Percentiles rank a stretch among this genome's conserved stretches.
Conservation (phyloP, 2,113 vertebrate genomes). For the Esox niger region DNA sequence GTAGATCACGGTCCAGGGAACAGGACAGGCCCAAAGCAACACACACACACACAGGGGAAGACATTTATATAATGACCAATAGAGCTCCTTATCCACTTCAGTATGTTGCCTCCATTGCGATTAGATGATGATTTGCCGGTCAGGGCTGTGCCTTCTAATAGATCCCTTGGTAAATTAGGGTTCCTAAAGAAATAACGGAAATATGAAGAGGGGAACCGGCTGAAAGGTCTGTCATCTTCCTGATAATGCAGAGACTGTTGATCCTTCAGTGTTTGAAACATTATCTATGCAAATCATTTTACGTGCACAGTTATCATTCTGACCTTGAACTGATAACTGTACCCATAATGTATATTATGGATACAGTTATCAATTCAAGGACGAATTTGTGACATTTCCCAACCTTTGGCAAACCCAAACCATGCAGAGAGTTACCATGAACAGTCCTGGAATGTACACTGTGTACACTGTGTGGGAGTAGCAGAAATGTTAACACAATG, state of each 20-base stretch:
- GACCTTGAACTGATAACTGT: too few relatives aligned
- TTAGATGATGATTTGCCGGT: not conserved
- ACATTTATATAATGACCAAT: constrained; percentile 50
- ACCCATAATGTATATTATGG: too few relatives aligned
- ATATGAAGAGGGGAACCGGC: not conserved
- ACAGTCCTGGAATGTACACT: too few relatives aligned
- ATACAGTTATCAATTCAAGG: too few relatives aligned
- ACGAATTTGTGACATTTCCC: not conserved
- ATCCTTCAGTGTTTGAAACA: not conserved
- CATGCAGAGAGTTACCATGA: too few relatives aligned
- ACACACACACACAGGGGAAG: constrained; percentile 7
- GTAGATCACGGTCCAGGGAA: constrained; percentile 10
- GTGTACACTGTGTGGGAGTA: not conserved
- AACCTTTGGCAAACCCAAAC: not conserved
- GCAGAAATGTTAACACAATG: not conserved
- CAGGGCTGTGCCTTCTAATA: constrained; percentile 9
- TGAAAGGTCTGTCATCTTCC: not conserved
- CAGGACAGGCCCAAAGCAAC: not conserved
- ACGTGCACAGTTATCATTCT: not conserved
- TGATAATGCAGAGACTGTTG: not conserved
- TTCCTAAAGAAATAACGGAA: not conserved
- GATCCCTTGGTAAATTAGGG: not conserved
- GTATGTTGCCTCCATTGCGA: constrained; percentile 29
- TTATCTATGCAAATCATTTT: not conserved
- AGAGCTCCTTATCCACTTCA: constrained; percentile 48